Evolutionary conservation across 1,140 invertebrate genomes (phyloP).

Genomic region (Microplitis demolitor): DNA sequence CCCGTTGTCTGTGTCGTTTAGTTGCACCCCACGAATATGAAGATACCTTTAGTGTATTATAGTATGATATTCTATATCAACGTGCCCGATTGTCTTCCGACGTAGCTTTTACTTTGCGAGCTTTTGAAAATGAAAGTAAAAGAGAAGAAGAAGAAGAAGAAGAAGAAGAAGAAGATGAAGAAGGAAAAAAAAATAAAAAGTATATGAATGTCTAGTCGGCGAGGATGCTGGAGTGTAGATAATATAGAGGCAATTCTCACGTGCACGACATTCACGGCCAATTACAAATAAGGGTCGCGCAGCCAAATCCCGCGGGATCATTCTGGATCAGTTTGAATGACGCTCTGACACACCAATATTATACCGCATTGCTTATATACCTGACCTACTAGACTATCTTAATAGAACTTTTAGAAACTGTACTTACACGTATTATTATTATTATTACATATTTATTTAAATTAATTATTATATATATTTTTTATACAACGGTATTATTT

Average conservation of each 20-base stretch:
- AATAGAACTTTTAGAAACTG: background rate
- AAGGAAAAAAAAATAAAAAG: background rate
- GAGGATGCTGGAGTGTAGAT: background rate
- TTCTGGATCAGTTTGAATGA: constrained; percentile 32
- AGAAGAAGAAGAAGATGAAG: background rate
- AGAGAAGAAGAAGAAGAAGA: too few relatives aligned
- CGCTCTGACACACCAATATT: constrained; percentile 16
- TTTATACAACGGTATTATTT: too few relatives aligned
- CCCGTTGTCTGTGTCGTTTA: background rate
- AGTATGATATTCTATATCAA: too few relatives aligned
- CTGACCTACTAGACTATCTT: constrained; percentile 28
- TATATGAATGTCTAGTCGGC: constrained; percentile 2
- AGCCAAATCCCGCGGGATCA: constrained; percentile 36
- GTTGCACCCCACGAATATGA: background rate
- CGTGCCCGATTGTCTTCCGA: too few relatives aligned
- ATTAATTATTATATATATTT: too few relatives aligned
- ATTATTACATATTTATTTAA: too few relatives aligned
- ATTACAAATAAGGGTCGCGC: constrained; percentile 38
- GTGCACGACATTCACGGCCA: constrained; percentile 31
- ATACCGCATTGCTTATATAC: background rate
- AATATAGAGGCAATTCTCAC: constrained; percentile 23
- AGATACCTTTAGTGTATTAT: background rate
- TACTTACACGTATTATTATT: too few relatives aligned
- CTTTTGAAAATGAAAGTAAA: too few relatives aligned
- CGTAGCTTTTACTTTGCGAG: too few relatives aligned